A percentile compares a stretch with the other conserved stretches of the same genome.
These are phyloP conservation scores for Siphlonurus alternatus DNA, from an alignment of 2,888 invertebrate species.

Conservation along the genomic window DNA sequence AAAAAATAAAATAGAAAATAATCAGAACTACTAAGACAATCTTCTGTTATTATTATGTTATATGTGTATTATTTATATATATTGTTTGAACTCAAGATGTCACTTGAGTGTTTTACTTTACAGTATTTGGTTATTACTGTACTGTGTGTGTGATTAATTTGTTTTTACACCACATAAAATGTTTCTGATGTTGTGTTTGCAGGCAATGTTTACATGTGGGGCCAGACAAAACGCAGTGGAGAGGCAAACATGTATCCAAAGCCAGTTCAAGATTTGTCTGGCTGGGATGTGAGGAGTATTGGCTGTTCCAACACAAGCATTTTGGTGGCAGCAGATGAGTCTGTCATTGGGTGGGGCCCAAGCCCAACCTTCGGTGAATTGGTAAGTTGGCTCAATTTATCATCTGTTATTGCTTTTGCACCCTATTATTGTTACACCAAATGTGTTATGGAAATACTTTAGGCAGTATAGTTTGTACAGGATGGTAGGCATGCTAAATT, in stretches of 20 bases:
- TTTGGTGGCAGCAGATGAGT: slow-evolving; percentile 77
- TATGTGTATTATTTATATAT: no score
- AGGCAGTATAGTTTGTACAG: background rate
- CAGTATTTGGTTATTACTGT: no score
- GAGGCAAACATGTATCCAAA: slow-evolving; percentile 97
- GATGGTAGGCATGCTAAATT: no score
- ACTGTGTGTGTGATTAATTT: no score
- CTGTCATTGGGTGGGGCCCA: slow-evolving; percentile 84
- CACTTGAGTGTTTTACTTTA: background rate
- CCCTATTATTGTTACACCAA: no score
- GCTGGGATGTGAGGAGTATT: slow-evolving; percentile 77
- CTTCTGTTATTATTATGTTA: no score
- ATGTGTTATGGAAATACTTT: background rate
- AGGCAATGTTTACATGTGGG: slow-evolving; percentile 65
- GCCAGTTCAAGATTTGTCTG: slow-evolving; percentile 81
- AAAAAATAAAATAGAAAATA: no score
- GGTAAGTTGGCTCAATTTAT: slow-evolving; percentile 29
- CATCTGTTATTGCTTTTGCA: background rate
- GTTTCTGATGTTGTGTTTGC: slow-evolving; percentile 13
- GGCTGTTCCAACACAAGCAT: slow-evolving; percentile 71
- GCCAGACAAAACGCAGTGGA: slow-evolving; percentile 80
- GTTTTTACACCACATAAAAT: background rate
- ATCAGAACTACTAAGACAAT: no score
- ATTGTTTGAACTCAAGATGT: no score
- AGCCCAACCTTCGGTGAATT: slow-evolving; percentile 87